Percentiles rank a stretch among this genome's conserved stretches.
phyloP scores from a whole-genome alignment of 2,888 invertebrate species.

The Callosobruchus maculatus region DNA sequence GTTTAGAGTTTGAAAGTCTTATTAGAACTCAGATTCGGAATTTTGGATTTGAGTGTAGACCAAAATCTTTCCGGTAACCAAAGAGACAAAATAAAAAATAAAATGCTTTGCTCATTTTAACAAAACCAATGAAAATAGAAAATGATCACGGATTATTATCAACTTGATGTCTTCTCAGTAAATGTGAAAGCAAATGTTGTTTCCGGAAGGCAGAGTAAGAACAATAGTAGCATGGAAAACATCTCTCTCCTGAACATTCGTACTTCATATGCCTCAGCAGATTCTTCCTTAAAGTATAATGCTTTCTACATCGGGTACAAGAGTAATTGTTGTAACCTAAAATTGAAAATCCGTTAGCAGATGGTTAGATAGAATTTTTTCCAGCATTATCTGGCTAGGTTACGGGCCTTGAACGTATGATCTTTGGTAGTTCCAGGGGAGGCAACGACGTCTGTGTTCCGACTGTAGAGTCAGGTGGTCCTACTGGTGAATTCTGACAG shows the following conservation, averaged over 20 bases:
- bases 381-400: no score
- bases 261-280: conserved; percentile 16
- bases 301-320: conserved; percentile 12
- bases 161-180: conserved; percentile 15
- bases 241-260: conserved; percentile 56
- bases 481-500: no score
- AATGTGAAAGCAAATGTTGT: conserved; percentile 25
- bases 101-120: no score
- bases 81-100: not conserved
- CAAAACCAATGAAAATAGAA: not conserved
- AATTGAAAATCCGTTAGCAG: no score
- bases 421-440: no score
- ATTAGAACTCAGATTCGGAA: no score
- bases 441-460: no score
- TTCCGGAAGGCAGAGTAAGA: conserved; percentile 20
- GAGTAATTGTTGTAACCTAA: not conserved
- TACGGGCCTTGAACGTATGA: no score
- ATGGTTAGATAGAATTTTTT: no score
- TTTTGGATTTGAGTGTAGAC: no score
- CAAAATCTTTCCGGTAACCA: not conserved
- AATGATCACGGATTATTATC: not conserved
- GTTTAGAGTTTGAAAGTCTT: no score
- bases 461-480: no score
- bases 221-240: conserved; percentile 23
- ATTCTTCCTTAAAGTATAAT: conserved; percentile 11